Conservation (phyloP, 2,797 vertebrate species). For the Euphonia xanthogaster region DNA sequence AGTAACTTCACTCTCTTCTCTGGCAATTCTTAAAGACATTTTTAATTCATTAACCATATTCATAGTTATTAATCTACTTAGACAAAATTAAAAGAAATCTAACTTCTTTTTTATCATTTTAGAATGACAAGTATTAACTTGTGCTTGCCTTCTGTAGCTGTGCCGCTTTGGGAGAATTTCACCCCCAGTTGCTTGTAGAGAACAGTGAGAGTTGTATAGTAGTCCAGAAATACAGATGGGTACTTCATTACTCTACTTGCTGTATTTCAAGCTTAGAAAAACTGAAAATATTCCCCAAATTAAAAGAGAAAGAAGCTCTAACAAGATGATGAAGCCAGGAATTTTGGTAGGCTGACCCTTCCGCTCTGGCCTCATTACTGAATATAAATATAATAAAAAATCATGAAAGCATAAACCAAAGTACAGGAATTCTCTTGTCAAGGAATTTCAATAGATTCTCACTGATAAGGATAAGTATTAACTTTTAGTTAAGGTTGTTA, state of each 20-base stretch:
- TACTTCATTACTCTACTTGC: not conserved
- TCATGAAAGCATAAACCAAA: not conserved
- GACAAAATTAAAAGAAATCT: not conserved
- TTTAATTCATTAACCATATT: not conserved
- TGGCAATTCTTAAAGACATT: not conserved
- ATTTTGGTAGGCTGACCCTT: not conserved
- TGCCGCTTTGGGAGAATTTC: not conserved
- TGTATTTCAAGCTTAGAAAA: not conserved
- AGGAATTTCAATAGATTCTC: not conserved
- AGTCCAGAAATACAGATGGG: not conserved
- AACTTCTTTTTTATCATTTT: not conserved
- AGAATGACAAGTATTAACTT: not conserved
- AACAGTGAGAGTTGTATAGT: not conserved
- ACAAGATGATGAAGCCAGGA: not conserved
- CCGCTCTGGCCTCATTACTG: not conserved
- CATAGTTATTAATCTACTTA: not conserved
- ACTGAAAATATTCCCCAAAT: not conserved
- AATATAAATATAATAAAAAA: not conserved
- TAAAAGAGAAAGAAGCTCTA: not conserved
- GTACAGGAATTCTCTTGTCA: not conserved
- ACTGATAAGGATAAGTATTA: not conserved
- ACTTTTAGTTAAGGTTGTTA: not conserved
- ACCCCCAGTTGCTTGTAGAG: not conserved
- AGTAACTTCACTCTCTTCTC: not conserved
- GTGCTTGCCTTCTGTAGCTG: not conserved